A percentile compares a stretch with the other conserved stretches of the same genome.
These are phyloP conservation scores for Tapera naevia DNA, from an alignment of 2,797 vertebrate genomes.

Conservation along the genomic window DNA sequence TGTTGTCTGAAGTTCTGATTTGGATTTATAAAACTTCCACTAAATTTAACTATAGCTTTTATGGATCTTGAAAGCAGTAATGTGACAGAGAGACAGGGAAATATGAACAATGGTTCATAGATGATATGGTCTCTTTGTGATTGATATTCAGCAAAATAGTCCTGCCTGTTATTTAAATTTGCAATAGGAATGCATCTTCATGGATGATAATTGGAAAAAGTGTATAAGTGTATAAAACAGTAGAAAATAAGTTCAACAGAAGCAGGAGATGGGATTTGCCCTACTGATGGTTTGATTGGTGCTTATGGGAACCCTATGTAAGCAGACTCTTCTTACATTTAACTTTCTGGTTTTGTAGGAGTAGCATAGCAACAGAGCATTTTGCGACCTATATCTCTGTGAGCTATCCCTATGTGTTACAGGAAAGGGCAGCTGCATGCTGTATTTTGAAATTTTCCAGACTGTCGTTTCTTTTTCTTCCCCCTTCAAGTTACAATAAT, in stretches of 20 bases:
- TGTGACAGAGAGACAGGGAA: not conserved
- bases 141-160: not conserved
- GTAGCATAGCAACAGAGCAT: constrained; percentile 44
- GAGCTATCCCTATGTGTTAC: not conserved
- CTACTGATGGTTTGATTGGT: not conserved
- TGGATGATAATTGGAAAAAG: not conserved
- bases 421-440: constrained; percentile 40
- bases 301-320: not conserved
- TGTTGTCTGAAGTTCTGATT: not conserved
- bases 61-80: not conserved
- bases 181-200: not conserved
- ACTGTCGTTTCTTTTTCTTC: not conserved
- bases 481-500: constrained; percentile 7
- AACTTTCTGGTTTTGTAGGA: constrained; percentile 52
- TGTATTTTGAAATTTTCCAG: constrained; percentile 23
- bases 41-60: not conserved
- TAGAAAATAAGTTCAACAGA: not conserved
- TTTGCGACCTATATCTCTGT: constrained; percentile 28
- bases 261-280: not conserved
- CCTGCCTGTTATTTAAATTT: not conserved
- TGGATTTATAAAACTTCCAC: not conserved
- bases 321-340: constrained; percentile 36
- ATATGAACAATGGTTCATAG: not conserved
- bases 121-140: not conserved
- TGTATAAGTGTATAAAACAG: not conserved